Evolutionary conservation across 2,888 invertebrate genomes (phyloP).

Genomic region (Erebia aethiops): DNA sequence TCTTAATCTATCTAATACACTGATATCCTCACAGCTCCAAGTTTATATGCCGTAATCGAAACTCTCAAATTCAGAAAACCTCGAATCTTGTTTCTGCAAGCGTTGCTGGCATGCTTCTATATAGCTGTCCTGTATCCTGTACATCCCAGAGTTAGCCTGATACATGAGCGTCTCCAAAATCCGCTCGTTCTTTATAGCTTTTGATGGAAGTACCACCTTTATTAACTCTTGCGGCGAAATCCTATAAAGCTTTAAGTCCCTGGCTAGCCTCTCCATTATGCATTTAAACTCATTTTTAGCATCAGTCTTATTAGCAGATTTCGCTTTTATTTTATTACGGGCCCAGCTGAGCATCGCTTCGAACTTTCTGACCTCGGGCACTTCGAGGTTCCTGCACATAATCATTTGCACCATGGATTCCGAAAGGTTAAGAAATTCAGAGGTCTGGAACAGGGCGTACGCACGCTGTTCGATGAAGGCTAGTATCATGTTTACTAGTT

Average conservation of each 20-base stretch:
- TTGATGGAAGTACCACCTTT: conserved; percentile 95
- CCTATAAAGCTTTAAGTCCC: conserved; percentile 94
- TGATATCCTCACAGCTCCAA: conserved; percentile 78
- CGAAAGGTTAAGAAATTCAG: conserved; percentile 93
- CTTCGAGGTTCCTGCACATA: conserved; percentile 94
- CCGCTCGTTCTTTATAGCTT: conserved; percentile 95
- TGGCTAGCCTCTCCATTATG: conserved; percentile 94
- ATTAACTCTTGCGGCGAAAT: conserved; percentile 96
- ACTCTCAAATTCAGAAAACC: conserved; percentile 91
- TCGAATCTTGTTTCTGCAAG: conserved; percentile 94
- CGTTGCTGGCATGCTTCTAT: conserved; percentile 94
- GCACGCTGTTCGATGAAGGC: conserved; percentile 95
- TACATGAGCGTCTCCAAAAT: conserved; percentile 96
- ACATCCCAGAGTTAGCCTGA: conserved; percentile 96
- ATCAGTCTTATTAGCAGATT: conserved; percentile 90
- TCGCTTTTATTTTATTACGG: conserved; percentile 90
- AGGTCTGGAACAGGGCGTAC: conserved; percentile 91
- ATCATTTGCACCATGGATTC: conserved; percentile 98
- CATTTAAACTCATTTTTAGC: conserved; percentile 95
- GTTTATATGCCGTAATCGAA: conserved; percentile 89
- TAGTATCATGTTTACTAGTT: conserved; percentile 96
- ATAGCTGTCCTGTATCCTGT: conserved; percentile 93
- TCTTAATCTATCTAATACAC: conserved; percentile 79
- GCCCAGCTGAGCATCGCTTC: conserved; percentile 97
- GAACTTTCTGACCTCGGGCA: conserved; percentile 94